Evolutionary conservation across 1,140 invertebrate species (phyloP).

Genomic region (Palaemon carinicauda): DNA sequence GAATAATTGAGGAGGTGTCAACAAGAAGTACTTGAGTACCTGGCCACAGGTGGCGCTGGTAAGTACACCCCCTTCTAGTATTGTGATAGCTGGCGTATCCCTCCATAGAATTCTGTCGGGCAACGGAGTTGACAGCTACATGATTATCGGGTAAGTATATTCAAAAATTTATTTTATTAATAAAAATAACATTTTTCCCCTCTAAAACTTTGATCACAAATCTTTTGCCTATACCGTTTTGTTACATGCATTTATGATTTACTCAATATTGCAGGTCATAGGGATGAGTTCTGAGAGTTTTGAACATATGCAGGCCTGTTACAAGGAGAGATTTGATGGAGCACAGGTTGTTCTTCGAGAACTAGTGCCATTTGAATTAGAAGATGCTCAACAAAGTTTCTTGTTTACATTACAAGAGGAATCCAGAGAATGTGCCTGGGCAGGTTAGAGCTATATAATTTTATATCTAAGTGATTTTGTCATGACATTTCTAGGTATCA

Average conservation of each 20-base stretch:
- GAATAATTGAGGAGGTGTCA: too few species aligned
- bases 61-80: too few species aligned
- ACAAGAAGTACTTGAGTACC: too few species aligned
- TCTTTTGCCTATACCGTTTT: too few species aligned
- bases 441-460: constrained; percentile 22
- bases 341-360: constrained; percentile 41
- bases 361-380: constrained; percentile 47
- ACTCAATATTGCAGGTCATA: constrained; percentile 51
- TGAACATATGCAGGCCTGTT: constrained; percentile 58
- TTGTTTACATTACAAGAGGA: constrained; percentile 55
- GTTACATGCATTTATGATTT: not conserved
- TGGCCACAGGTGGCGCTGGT: too few species aligned
- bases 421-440: constrained; percentile 58
- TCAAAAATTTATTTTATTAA: too few species aligned
- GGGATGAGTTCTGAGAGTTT: constrained; percentile 59
- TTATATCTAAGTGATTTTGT: not conserved
- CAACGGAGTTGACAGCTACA: too few species aligned
- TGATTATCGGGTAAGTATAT: too few species aligned
- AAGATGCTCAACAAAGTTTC: constrained; percentile 54
- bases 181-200: too few species aligned
- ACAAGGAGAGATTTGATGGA: constrained; percentile 55
- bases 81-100: too few species aligned
- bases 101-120: too few species aligned
- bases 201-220: too few species aligned
- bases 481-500: not conserved